Evolutionary conservation across 2,113 vertebrate genomes (phyloP), one percentile per base, ranked within the genome.

Genomic region (Siphamia tubifer): DNA sequence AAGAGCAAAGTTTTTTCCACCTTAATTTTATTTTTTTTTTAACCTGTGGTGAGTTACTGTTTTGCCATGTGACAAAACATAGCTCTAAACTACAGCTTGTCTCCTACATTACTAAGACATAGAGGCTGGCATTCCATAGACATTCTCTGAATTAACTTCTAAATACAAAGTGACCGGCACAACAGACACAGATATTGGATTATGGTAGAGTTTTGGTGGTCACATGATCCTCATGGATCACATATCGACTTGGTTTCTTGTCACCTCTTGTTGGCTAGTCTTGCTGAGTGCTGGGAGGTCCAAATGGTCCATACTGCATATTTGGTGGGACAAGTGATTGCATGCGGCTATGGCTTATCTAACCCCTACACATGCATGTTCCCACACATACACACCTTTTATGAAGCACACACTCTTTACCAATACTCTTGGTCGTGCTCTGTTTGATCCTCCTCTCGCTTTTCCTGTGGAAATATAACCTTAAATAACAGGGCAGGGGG

Each of bases 151-250:
- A 69, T 32, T 23, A 49, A 49, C 44, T 69, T 47, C 6, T 31
- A 32, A 16, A 8, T 5, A 38, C 27, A 74, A 65, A 49, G 13
- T 6, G 44, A 61, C 35, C 17, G 4, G 5, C 54, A 19, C 57
- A 44, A 3, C 48, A 64, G 72, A 74, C 45, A 25, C 24, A 42
- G 45, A 79, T 43, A 28, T 40, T 80, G 78, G 87, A 83, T 84
- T 77, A 75, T 36, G 17, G 69, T 20, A 32, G 61, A 17, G 23
- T 82, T 85, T 74, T 30, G 61, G 32, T 61, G 47, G 74, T 87
- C 87, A 88, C 82, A 85, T 87, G 83, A 72, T 79, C 58, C 66
- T 47, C 16, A 15, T 16, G 73, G 51, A 62, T 71, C 57, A 36
- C 28, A 17, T 45, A 51, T 25, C 52, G 38, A 24, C 47, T 62